These are phyloP conservation scores for Cerastoderma edule DNA, from an alignment of 2,888 invertebrate species.

Conservation along the genomic window DNA sequence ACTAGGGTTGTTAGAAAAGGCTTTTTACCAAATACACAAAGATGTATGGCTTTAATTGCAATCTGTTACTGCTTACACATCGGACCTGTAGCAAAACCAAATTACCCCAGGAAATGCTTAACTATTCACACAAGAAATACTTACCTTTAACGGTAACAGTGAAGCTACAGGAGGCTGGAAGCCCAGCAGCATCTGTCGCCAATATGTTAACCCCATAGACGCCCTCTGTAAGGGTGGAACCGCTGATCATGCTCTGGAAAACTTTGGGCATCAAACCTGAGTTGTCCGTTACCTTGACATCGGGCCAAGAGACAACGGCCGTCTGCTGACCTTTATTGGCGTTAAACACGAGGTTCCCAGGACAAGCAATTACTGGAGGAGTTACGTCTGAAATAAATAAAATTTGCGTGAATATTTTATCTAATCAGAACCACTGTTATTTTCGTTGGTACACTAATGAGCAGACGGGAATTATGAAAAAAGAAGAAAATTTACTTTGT, in stretches of 20 bases:
- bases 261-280: constrained; percentile 61
- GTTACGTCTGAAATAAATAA: constrained; percentile 56
- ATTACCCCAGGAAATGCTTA: too few species aligned
- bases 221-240: constrained; percentile 63
- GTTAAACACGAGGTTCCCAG: constrained; percentile 41
- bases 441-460: too few species aligned
- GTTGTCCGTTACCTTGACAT: constrained; percentile 66
- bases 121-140: too few species aligned
- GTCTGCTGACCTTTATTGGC: constrained; percentile 61
- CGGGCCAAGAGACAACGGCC: constrained; percentile 62
- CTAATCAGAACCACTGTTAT: too few species aligned
- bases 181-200: constrained; percentile 63
- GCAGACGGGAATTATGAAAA: too few species aligned
- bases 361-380: constrained; percentile 66
- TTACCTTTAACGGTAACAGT: constrained; percentile 67
- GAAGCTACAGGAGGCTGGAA: constrained; percentile 63
- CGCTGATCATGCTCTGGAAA: constrained; percentile 64
- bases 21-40: too few species aligned
- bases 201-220: constrained; percentile 64
- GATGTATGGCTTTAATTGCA: too few species aligned
- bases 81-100: too few species aligned
- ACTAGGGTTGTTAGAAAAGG: too few species aligned
- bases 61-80: too few species aligned
- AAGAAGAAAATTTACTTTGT: too few species aligned
- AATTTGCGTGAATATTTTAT: too few species aligned